Evolutionary conservation across 2,888 invertebrate species (phyloP), one percentile per base, ranked within the genome.

Genomic region (Dromius quadrimaculatus): DNA sequence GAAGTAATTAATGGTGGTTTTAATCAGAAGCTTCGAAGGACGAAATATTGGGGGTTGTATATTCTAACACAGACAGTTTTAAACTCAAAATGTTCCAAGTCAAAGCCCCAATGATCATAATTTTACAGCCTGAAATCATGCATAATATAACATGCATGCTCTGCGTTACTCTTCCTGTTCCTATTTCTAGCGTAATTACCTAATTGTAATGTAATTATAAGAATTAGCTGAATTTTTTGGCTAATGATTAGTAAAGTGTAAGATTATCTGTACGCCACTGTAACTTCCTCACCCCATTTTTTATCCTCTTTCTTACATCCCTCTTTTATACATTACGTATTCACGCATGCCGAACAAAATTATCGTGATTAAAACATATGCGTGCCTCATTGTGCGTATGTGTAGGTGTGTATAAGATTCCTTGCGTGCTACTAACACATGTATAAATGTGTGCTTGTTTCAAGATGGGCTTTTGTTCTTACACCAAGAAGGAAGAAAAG

Each of bases 201-300:
- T n/a, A n/a, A n/a, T n/a, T n/a, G n/a, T n/a, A n/a, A n/a, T n/a
- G n/a, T n/a, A n/a, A n/a, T n/a, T n/a, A n/a, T n/a, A n/a, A n/a
- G n/a, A n/a, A n/a, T n/a, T n/a, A n/a, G n/a, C n/a, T n/a, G n/a
- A n/a, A n/a, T n/a, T n/a, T n/a, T n/a, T n/a, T n/a, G n/a, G 41
- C 15, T 41, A 41, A 41, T 41, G 41, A 15, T 15, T 41, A 41
- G 6, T 6, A 15, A 13, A 15, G 6, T 11, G 13, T 15, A 15
- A 15, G 11, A 41, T 15, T 41, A 13, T 41, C 41, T 17, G 57
- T 64, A 54, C 43, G 64, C 72, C 64, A 72, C 72, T 71, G 74
- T 76, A 76, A 75, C 76, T 76, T 77, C 75, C 75, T 77, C 76
- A 76, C 78, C 78, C 65, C 77, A 77, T 79, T 77, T 78, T 79